These are phyloP conservation scores for Bombus waltoni DNA, from an alignment of 1,140 invertebrate species.

Conservation along the genomic window DNA sequence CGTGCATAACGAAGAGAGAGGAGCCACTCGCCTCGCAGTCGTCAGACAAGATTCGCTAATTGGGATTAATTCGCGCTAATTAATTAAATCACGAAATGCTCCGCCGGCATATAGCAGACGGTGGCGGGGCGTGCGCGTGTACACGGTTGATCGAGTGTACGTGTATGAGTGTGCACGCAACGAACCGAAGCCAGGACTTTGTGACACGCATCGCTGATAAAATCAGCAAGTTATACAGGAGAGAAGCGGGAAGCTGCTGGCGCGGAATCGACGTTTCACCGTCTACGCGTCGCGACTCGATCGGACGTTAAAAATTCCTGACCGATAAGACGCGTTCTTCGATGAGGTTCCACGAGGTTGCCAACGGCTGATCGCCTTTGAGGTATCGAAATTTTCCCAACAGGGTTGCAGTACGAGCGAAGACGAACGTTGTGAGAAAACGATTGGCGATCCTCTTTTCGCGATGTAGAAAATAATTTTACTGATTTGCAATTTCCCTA, in stretches of 20 bases:
- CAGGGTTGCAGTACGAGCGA: too few relatives aligned
- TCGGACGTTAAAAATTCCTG: neutral
- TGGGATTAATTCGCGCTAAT: conserved; percentile 76
- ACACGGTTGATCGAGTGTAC: neutral
- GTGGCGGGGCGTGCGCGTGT: neutral
- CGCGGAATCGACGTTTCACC: neutral
- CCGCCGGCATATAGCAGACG: conserved; percentile 26
- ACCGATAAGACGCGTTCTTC: neutral
- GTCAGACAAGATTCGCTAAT: conserved; percentile 73
- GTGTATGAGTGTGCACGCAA: conserved; percentile 30
- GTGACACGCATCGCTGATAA: conserved; percentile 45
- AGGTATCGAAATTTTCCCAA: neutral
- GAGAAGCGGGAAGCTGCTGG: neutral
- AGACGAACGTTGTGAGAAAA: too few relatives aligned
- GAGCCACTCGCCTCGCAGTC: conserved; percentile 57
- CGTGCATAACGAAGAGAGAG: conserved; percentile 61
- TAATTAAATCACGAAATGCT: conserved; percentile 74
- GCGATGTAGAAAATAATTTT: too few relatives aligned
- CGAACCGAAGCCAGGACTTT: conserved; percentile 46
- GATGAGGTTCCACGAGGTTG: neutral
- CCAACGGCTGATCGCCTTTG: neutral
- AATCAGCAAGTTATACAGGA: conserved; percentile 20
- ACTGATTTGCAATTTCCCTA: too few relatives aligned
- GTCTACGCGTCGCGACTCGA: neutral
- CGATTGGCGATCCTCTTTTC: too few relatives aligned